Evolutionary conservation across 23 tunicate genomes (phyloP).

Genomic region (Pegea sp.): DNA sequence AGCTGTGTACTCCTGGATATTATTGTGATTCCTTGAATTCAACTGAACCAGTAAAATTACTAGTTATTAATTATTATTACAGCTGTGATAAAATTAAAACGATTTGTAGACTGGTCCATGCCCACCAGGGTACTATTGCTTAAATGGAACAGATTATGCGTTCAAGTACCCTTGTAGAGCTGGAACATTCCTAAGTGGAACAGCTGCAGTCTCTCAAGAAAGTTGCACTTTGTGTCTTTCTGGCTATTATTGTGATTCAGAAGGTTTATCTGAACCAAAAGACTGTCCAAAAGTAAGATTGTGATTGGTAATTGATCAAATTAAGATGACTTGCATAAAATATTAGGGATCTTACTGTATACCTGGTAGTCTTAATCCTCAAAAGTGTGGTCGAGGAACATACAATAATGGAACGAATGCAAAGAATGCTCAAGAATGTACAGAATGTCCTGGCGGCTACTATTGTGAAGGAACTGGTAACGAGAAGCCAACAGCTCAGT

Average conservation of each 20-base stretch:
- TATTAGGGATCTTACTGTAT: conserved; percentile 52
- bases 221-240: conserved; percentile 72
- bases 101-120: conserved; percentile 43
- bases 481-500: conserved; percentile 37
- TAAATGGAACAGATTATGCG: conserved; percentile 29
- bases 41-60: conserved; percentile 45
- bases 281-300: conserved; percentile 33
- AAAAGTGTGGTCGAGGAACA: conserved; percentile 35
- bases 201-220: conserved; percentile 59
- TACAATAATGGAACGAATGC: conserved; percentile 36
- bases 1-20: conserved; percentile 27
- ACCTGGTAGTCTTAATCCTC: conserved; percentile 15
- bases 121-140: conserved; percentile 79
- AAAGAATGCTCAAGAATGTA: conserved; percentile 35
- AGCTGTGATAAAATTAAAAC: background rate
- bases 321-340: background rate
- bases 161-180: conserved; percentile 29
- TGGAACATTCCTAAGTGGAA: conserved; percentile 49
- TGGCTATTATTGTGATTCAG: conserved; percentile 60
- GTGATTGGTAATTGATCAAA: background rate
- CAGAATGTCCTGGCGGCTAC: conserved; percentile 54
- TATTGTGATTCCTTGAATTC: conserved; percentile 64
- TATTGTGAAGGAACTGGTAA: conserved; percentile 41
- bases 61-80: background rate
- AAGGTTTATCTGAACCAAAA: conserved; percentile 34